Evolutionary conservation across 2,113 vertebrate species (phyloP), one percentile per base, ranked within the genome.

Genomic region (Phyllostomus hastatus): DNA sequence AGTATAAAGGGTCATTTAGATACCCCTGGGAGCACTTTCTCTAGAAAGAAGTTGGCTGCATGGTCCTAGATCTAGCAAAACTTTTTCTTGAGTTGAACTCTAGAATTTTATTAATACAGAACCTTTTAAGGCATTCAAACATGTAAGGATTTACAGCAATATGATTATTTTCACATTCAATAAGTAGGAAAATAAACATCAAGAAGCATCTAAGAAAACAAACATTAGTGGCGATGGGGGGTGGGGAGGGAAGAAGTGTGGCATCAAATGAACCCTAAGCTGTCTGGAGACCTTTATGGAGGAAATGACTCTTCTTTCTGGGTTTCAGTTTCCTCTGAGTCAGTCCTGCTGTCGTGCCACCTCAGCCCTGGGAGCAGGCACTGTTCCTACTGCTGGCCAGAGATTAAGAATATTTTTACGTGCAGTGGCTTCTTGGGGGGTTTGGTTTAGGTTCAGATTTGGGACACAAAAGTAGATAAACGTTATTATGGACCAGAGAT

Each of bases 71-170:
- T 82, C n/a, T 82, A 73, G 48, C 66, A 76, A 84, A 84, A 73
- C 31, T 86, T 81, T 80, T 89, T 88, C 50, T 85, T 79, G 54
- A 76, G 7, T 94, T 72, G 59, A 92, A 35, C 19, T 92, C 46
- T 81, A 50, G 70, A 66, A 54, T 85, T 54, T 28, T 75, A 64
- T 69, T 83, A 64, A 61, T 59, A 70, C 6, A 46, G 33, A 83
- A 2, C 7, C 46, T 87, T 97, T 91, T 48, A 94, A 94, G 17
- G 35, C 46, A 26, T 75, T 95, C 46, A 89, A 43, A 88, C 48
- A 79, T 67, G 64, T 19, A n/a, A 41, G 38, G 78, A 75, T 72
- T 90, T 83, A 46, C 69, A 79, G 73, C 38, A 59, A 10, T 41
- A n/a, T 38, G 35, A 46, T 90, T 80, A 31, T 94, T 96, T 86